Conservation (phyloP, 2,888 invertebrate species). For the Tridacna gigas region DNA sequence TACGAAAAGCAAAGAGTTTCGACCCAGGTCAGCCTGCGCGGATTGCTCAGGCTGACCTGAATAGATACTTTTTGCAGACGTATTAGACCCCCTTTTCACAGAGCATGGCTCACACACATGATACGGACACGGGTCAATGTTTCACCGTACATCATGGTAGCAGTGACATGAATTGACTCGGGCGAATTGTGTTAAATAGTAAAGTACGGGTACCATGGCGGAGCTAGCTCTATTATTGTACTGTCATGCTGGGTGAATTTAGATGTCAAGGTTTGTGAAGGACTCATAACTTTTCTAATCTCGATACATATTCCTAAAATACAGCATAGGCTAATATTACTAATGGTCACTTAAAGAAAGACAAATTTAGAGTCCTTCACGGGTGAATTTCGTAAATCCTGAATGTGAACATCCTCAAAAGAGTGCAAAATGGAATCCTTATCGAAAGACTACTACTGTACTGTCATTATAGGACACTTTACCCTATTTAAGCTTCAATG, state of each 20-base stretch:
- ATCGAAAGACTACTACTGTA: too few relatives aligned
- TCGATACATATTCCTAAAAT: conserved; percentile 9
- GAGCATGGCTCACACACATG: too few relatives aligned
- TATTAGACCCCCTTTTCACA: too few relatives aligned
- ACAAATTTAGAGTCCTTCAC: neutral
- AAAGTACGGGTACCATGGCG: neutral
- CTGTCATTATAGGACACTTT: too few relatives aligned
- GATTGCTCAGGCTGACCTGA: too few relatives aligned
- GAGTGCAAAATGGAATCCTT: too few relatives aligned
- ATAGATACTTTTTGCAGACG: too few relatives aligned
- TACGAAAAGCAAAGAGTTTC: too few relatives aligned
- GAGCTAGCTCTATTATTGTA: conserved; percentile 1
- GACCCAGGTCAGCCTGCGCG: too few relatives aligned
- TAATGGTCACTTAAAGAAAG: conserved; percentile 12
- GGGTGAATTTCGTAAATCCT: too few relatives aligned
- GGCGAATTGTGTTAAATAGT: neutral
- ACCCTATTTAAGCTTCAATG: too few relatives aligned
- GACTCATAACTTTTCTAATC: neutral
- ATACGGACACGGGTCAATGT: neutral
- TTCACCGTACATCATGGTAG: neutral
- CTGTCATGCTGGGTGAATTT: conserved; percentile 9
- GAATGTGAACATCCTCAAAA: too few relatives aligned
- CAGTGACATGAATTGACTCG: neutral
- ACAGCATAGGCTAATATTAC: conserved; percentile 3
- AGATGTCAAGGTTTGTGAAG: neutral